Base-by-base conservation (phyloP, 2,888 invertebrate genomes). In the Hetaerina titia region DNA sequence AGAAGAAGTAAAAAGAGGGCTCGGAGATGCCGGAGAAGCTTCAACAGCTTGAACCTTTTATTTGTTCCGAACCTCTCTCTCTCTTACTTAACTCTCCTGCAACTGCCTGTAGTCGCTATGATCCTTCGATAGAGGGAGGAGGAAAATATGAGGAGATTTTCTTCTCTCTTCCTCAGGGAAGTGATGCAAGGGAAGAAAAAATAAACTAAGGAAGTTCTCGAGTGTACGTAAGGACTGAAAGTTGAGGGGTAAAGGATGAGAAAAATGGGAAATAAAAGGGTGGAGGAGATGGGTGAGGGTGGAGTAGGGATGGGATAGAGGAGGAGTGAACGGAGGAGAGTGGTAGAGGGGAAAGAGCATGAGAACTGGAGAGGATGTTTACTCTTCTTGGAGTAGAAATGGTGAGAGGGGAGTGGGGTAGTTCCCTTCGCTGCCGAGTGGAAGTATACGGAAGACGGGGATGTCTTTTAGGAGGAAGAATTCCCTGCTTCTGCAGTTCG, bases 81-180 rank as follows among this genome's bases (percentile, higher is more conserved):
- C 11, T 81, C 81, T 15, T 31, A 31, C 22, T 69, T n/a, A 69
- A 69, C 69, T 69, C 31, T 31, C 81, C 81, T 15, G n/a, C 19
- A 81, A 81, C 81, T 31, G 81, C 81, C 81, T 25, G 81, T 25
- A 31, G 81, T 81, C 81, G 81, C 81, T 81, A 81, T 81, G 81
- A 81, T 81, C 81, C 81, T 15, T 81, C 22, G 81, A 31, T 31
- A 15, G 81, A 81, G 81, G n/a, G 13, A 31, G n/a, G 81, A 69
- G 19, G 81, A 81, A 81, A 81, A 25, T n/a, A n/a, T n/a, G 74
- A 15, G 25, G 7, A 31, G 81, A 31, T 81, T 31, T 81, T 69
- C 69, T 17, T n/a, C 69, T 69, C 69, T 69, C 17, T 22, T n/a
- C 13, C 81, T 9, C 25, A 2, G 4, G 13, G 81, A 15, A 31